Percentiles rank a stretch among this genome's conserved stretches.
These are phyloP conservation scores for Ondatra zibethicus DNA, from an alignment of 2,113 vertebrate species.

Conservation along the genomic window DNA sequence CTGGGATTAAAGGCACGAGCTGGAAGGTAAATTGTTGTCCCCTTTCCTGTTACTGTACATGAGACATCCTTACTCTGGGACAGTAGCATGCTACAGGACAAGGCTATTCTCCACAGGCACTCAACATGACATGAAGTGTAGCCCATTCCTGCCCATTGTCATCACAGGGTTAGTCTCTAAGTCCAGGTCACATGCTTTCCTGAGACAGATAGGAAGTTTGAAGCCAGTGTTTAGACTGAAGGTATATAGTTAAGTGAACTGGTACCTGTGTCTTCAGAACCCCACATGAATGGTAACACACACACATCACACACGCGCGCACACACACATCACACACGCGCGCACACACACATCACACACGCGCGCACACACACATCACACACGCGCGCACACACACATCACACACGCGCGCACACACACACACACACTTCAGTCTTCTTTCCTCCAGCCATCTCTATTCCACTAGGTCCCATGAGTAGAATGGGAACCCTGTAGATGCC, in stretches of 20 bases:
- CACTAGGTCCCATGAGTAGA: neutral
- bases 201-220: neutral
- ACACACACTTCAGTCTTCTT: neutral
- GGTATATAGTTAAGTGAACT: neutral
- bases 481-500: neutral
- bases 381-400: no score
- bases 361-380: neutral
- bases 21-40: slow-evolving; percentile 27
- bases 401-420: neutral
- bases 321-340: no score
- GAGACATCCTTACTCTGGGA: neutral
- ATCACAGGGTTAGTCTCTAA: neutral
- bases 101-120: neutral
- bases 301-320: neutral
- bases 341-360: no score
- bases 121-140: neutral
- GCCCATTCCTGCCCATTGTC: rapidly evolving
- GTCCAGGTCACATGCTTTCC: neutral
- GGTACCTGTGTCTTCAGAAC: neutral
- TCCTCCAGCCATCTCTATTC: neutral
- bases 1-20: neutral
- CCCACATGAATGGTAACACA: no score
- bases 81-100: neutral
- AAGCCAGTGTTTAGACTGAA: neutral
- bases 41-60: neutral